phyloP scores from a whole-genome alignment of 1,140 invertebrate genomes.

The Drosophila albomicans region DNA sequence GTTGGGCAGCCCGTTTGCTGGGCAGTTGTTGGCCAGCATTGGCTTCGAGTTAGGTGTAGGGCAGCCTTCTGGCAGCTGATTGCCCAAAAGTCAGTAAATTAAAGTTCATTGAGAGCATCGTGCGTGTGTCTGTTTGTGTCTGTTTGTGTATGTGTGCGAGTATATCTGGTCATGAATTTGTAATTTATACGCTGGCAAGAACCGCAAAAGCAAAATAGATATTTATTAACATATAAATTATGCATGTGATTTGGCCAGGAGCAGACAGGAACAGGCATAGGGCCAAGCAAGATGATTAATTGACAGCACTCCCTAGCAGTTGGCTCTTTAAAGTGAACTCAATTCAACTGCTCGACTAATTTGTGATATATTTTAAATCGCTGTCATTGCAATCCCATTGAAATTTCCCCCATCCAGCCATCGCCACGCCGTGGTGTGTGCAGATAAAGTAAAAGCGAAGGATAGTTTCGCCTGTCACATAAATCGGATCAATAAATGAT shows the following conservation, averaged over 20 bases:
- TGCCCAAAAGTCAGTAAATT: constrained; percentile 82
- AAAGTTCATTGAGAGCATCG: constrained; percentile 69
- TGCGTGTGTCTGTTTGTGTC: constrained; percentile 13
- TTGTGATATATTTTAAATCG: constrained; percentile 45
- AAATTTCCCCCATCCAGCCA: neutral
- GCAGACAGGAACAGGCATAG: constrained; percentile 15
- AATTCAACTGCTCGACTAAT: constrained; percentile 26
- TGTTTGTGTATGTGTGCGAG: constrained; percentile 25
- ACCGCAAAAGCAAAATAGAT: constrained; percentile 81
- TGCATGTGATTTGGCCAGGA: constrained; percentile 75
- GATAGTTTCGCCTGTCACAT: constrained; percentile 82
- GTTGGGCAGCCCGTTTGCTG: constrained; percentile 4
- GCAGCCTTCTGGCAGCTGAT: constrained; percentile 73
- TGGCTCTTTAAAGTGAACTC: constrained; percentile 39
- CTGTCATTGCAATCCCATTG: neutral
- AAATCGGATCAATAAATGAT: constrained; percentile 84
- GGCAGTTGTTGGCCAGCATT: constrained; percentile 12
- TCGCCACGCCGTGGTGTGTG: constrained; percentile 7
- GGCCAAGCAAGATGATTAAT: constrained; percentile 66
- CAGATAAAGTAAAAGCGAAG: constrained; percentile 61
- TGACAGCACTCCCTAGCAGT: constrained; percentile 28
- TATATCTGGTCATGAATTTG: constrained; percentile 68
- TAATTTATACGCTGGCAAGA: constrained; percentile 79
- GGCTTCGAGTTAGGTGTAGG: neutral
- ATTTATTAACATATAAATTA: constrained; percentile 83